Conservation (phyloP, 2,797 vertebrate genomes). For the Valencia hispanica region DNA sequence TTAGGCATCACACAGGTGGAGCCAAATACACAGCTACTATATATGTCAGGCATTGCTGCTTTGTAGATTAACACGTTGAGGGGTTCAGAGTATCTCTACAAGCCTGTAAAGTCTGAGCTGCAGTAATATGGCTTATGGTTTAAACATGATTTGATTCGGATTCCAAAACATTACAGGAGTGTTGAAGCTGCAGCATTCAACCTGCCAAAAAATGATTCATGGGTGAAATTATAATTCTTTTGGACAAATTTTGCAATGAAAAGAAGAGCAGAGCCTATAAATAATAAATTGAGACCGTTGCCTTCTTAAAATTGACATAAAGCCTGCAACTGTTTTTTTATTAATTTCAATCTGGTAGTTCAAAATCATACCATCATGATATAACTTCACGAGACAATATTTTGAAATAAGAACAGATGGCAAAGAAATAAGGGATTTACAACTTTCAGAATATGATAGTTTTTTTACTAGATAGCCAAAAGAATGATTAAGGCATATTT, state of each 20-base stretch:
- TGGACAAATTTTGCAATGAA: slow-evolving; percentile 3
- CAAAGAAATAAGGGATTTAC: neutral
- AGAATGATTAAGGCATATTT: too few relatives aligned
- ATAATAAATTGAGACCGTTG: neutral
- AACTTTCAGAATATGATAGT: neutral
- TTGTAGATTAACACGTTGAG: slow-evolving; percentile 73
- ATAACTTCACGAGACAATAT: neutral
- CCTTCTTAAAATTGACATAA: neutral
- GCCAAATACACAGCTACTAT: slow-evolving; percentile 41
- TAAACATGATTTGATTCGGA: slow-evolving; percentile 61
- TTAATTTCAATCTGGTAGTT: neutral
- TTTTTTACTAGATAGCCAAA: neutral
- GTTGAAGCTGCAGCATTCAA: slow-evolving; percentile 50
- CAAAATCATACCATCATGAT: neutral
- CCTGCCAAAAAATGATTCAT: slow-evolving; percentile 52
- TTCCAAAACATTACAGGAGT: slow-evolving; percentile 46
- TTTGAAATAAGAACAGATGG: neutral
- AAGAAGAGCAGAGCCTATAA: slow-evolving; percentile 9
- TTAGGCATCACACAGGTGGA: slow-evolving; percentile 71
- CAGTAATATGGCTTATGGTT: slow-evolving; percentile 50
- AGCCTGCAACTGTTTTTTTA: neutral
- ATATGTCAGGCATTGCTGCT: slow-evolving; percentile 66
- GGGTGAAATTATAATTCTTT: slow-evolving; percentile 39
- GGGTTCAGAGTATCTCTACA: slow-evolving; percentile 58
- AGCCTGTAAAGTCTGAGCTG: slow-evolving; percentile 52